Evolutionary conservation across 2,797 vertebrate genomes (phyloP).

Genomic region (Poecile montanus): DNA sequence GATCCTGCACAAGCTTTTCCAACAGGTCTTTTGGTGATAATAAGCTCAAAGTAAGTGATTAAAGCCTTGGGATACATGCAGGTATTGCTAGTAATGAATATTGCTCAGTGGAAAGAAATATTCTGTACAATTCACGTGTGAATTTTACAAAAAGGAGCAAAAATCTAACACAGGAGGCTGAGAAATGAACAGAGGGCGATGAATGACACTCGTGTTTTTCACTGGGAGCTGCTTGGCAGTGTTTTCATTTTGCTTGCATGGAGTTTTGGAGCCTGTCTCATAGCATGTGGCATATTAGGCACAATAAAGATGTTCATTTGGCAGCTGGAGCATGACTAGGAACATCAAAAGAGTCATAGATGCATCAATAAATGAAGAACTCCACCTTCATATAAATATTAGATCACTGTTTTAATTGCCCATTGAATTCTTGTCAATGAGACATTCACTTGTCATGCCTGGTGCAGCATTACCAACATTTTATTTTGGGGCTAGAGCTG

Average conservation of each 20-base stretch:
- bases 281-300: slow-evolving; percentile 71
- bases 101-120: not conserved
- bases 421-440: slow-evolving; percentile 43
- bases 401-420: slow-evolving; percentile 57
- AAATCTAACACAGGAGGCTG: not conserved
- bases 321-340: slow-evolving; percentile 59
- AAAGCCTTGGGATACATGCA: not conserved
- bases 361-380: slow-evolving; percentile 44
- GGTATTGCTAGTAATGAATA: not conserved
- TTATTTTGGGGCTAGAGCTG: not conserved
- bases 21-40: not conserved
- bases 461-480: not conserved
- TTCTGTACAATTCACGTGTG: not conserved
- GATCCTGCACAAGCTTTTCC: slow-evolving; percentile 3
- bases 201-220: slow-evolving; percentile 35
- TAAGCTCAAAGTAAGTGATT: slow-evolving; percentile 15
- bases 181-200: slow-evolving; percentile 31
- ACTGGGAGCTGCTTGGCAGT: slow-evolving; percentile 55
- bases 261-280: slow-evolving; percentile 56
- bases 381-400: slow-evolving; percentile 43
- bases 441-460: slow-evolving; percentile 22
- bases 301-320: slow-evolving; percentile 76
- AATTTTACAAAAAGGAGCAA: not conserved
- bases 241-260: not conserved
- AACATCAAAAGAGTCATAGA: slow-evolving; percentile 62